Conservation (phyloP, 1,140 invertebrate genomes). For the Cyrtorhinus lividipennis region DNA sequence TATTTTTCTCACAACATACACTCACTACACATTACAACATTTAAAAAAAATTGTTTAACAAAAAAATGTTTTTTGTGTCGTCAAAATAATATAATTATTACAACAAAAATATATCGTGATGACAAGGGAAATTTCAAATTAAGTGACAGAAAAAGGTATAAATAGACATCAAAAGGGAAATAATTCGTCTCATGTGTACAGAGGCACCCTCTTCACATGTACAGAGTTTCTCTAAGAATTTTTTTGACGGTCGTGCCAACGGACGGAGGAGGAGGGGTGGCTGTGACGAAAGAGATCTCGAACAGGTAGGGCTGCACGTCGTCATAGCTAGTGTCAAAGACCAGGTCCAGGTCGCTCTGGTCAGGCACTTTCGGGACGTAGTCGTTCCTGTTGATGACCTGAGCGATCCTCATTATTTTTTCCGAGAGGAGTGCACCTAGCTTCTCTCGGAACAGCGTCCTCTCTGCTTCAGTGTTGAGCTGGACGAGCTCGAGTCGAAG, state of each 20-base stretch:
- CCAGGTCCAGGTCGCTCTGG: not conserved
- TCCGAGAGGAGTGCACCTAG: constrained; percentile 15
- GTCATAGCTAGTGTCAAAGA: not conserved
- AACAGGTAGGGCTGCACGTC: not conserved
- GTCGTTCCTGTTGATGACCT: not conserved
- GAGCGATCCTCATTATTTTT: constrained; percentile 11
- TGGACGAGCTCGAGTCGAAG: constrained; percentile 10
- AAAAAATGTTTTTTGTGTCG: not conserved
- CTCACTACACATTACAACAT: too few relatives aligned
- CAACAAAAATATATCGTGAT: not conserved
- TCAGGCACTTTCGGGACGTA: constrained; percentile 14
- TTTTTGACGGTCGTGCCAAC: not conserved
- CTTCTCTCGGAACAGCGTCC: constrained; percentile 6
- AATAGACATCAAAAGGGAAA: not conserved
- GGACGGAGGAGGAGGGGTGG: not conserved
- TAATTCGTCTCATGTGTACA: not conserved
- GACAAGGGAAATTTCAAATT: not conserved
- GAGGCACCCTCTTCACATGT: not conserved
- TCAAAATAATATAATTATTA: not conserved
- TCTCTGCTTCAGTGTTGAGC: constrained; percentile 8
- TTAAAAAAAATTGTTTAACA: too few relatives aligned
- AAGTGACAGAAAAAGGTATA: not conserved
- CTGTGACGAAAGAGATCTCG: not conserved
- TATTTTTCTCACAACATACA: too few relatives aligned
- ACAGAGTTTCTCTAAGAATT: not conserved